Base-by-base conservation (phyloP, 2,888 invertebrate species). In the Beris morrisii region DNA sequence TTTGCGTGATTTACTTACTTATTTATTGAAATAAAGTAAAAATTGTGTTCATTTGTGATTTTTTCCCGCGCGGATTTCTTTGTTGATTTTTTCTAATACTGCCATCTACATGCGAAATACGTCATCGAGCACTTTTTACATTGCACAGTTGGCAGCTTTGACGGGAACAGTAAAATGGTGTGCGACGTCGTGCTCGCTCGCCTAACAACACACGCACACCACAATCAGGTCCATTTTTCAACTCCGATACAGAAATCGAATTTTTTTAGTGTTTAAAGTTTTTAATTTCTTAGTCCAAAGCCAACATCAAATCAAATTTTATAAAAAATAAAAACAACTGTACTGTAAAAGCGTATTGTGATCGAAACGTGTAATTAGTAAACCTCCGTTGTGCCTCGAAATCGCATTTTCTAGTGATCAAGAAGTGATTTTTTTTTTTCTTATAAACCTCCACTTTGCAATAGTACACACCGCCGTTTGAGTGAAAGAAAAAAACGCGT, bases 311-410 rank as follows among this genome's bases (percentile, higher is more conserved):
- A 54, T 52, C 57, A 68, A 50, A 54, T 54, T 55, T 61, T 65
- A 63, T 56, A 56, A 61, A 22, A 48, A 68, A 52, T 61, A 59
- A 65, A 63, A 65, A 57, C 56, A 45, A 57, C 44, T 56, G 32
- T 52, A 38, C 38, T 3, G 54, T 46, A 45, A 63, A 65, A 68
- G 66, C 64, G 66, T 64, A 69, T 67, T 67, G 67, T 67, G 67
- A 65, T 65, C 59, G 56, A 69, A 63, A 44, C 53, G 64, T 54
- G 65, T 65, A 64, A 64, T 64, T 54, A 63, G 57, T 58, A 15
- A 64, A 64, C 64, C 61, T 69, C 67, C 69, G 52, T 66, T 65
- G 69, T 69, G 69, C 69, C 69, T 69, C 61, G 64, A 59, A 52
- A 45, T 53, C 53, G 38, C 43, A 48, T 57, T 30, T 43, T n/a